phyloP scores from a whole-genome alignment of 2,113 vertebrate genomes.

The Rhadina sibilatrix region DNA sequence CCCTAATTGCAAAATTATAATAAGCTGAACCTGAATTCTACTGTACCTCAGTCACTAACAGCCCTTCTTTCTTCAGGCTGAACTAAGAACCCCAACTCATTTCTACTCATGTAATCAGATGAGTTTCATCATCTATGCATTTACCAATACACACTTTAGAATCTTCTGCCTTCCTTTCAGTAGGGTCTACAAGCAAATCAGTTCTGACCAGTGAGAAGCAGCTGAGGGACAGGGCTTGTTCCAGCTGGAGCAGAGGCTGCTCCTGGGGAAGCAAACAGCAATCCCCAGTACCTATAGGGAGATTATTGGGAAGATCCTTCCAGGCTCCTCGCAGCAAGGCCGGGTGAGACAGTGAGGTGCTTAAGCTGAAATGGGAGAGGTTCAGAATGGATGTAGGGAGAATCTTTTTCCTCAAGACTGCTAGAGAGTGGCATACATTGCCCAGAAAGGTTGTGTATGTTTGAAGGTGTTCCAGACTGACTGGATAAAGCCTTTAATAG shows the following conservation, averaged over 20 bases:
- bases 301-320: not conserved
- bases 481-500: not conserved
- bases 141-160: not conserved
- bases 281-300: fast-evolving
- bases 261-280: not conserved
- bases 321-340: not conserved
- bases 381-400: not conserved
- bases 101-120: not conserved
- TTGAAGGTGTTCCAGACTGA: not conserved
- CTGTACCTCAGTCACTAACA: not conserved
- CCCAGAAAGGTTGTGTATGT: not conserved
- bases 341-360: not conserved
- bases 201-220: not conserved
- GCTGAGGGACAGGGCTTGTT: not conserved
- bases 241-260: not conserved
- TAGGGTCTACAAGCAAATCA: not conserved
- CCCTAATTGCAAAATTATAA: too few species aligned
- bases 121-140: not conserved
- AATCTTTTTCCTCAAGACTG: not conserved
- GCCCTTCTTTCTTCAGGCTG: not conserved
- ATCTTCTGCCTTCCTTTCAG: not conserved
- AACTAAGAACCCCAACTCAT: not conserved
- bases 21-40: not conserved
- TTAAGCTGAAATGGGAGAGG: fast-evolving
- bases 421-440: not conserved